These are phyloP conservation scores for Siphamia tubifer DNA, from an alignment of 2,113 vertebrate species.

Conservation along the genomic window DNA sequence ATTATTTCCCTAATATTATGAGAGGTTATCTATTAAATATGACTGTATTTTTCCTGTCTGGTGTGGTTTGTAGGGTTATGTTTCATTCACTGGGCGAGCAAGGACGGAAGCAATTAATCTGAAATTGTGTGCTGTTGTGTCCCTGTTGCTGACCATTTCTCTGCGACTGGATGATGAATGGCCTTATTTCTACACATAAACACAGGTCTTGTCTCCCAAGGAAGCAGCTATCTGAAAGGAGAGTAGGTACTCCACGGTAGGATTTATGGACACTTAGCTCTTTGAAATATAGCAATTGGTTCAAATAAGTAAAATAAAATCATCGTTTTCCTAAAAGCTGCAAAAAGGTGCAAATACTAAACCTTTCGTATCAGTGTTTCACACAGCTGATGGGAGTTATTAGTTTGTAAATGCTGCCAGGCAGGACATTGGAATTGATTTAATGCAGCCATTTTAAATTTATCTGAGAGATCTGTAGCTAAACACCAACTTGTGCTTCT, in stretches of 20 bases:
- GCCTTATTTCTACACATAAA: slow-evolving; percentile 62
- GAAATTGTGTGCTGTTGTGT: slow-evolving; percentile 43
- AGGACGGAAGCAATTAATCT: slow-evolving; percentile 61
- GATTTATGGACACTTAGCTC: slow-evolving; percentile 49
- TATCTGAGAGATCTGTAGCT: slow-evolving; percentile 12
- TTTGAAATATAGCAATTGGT: slow-evolving; percentile 34
- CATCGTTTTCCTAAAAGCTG: slow-evolving; percentile 26
- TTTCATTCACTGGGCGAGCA: slow-evolving; percentile 36
- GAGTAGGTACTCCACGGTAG: slow-evolving; percentile 4
- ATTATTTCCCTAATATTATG: slow-evolving; percentile 21
- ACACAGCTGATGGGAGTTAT: slow-evolving; percentile 33
- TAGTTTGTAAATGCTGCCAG: slow-evolving; percentile 39
- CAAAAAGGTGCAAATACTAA: neutral
- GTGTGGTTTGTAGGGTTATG: slow-evolving; percentile 31
- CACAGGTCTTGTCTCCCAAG: slow-evolving; percentile 50
- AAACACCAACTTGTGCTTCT: neutral
- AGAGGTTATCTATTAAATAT: too few relatives aligned
- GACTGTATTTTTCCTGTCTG: slow-evolving; percentile 8
- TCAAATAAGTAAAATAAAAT: slow-evolving; percentile 36
- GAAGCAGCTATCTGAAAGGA: slow-evolving; percentile 32
- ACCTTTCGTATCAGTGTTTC: slow-evolving; percentile 32
- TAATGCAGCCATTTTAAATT: slow-evolving; percentile 45
- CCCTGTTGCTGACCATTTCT: slow-evolving; percentile 49
- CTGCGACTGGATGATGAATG: slow-evolving; percentile 58
- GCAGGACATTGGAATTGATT: slow-evolving; percentile 43